Conservation (phyloP, 1,140 invertebrate species). For the Cydia strobilella region DNA sequence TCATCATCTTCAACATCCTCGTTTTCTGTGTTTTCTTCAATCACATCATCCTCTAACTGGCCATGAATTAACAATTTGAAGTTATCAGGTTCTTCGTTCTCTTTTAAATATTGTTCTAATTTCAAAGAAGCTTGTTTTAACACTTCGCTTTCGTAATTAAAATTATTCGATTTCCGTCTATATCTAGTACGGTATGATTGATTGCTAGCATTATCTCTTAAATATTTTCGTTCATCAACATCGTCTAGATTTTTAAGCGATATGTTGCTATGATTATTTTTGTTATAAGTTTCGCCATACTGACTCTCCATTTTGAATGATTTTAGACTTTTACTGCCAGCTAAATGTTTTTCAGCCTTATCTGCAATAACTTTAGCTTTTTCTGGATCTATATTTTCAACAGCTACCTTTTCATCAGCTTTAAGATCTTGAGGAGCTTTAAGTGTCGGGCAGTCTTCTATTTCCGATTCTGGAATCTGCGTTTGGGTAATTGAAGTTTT, state of each 20-base stretch:
- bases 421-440: slow-evolving; percentile 78
- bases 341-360: slow-evolving; percentile 66
- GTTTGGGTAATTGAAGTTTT: slow-evolving; percentile 68
- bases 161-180: slow-evolving; percentile 70
- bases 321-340: slow-evolving; percentile 64
- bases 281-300: slow-evolving; percentile 69
- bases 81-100: slow-evolving; percentile 53
- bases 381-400: slow-evolving; percentile 67
- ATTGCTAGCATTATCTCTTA: slow-evolving; percentile 73
- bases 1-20: slow-evolving; percentile 48
- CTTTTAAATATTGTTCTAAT: slow-evolving; percentile 72
- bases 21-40: slow-evolving; percentile 50
- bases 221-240: slow-evolving; percentile 66
- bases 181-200: slow-evolving; percentile 60
- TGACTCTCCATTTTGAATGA: slow-evolving; percentile 72
- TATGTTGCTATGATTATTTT: slow-evolving; percentile 71
- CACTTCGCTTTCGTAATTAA: slow-evolving; percentile 75
- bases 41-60: slow-evolving; percentile 51
- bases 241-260: slow-evolving; percentile 68
- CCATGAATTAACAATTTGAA: slow-evolving; percentile 57
- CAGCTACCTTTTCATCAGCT: slow-evolving; percentile 74
- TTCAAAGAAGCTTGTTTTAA: slow-evolving; percentile 74
- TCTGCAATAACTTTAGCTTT: slow-evolving; percentile 66
- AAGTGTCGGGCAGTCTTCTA: slow-evolving; percentile 74
- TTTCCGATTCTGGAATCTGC: slow-evolving; percentile 75